Conservation (phyloP, 2,888 invertebrate genomes). For the Dryobotodes eremita region DNA sequence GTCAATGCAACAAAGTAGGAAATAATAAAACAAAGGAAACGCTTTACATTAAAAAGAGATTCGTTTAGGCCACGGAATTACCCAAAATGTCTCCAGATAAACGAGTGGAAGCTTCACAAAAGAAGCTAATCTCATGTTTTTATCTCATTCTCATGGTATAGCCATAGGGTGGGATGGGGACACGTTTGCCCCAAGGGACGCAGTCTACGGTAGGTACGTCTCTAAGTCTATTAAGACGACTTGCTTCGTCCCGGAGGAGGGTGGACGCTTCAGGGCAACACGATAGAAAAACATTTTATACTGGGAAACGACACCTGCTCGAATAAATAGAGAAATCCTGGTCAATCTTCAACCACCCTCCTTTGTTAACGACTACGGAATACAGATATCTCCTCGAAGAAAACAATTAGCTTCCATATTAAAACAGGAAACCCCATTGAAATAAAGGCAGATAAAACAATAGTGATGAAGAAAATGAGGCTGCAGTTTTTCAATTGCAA, state of each 20-base stretch:
- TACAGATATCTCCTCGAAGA: constrained; percentile 71
- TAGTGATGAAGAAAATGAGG: constrained; percentile 76
- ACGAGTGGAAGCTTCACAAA: constrained; percentile 78
- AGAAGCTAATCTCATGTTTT: constrained; percentile 86
- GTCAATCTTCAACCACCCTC: constrained; percentile 67
- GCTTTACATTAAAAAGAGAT: constrained; percentile 66
- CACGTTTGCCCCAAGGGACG: constrained; percentile 83
- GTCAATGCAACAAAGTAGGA: constrained; percentile 75
- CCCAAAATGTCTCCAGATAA: constrained; percentile 71
- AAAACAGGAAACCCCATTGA: constrained; percentile 73
- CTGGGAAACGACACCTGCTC: constrained; percentile 85
- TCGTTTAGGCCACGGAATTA: constrained; percentile 67
- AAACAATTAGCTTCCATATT: constrained; percentile 77
- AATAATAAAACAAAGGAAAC: constrained; percentile 64
- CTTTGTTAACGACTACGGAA: constrained; percentile 66
- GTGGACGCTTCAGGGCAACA: constrained; percentile 77
- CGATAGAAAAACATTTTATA: constrained; percentile 85
- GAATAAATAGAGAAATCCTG: constrained; percentile 80
- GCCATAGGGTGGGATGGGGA: constrained; percentile 79
- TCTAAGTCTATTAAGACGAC: constrained; percentile 90
- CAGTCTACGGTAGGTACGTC: constrained; percentile 83
- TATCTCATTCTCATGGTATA: no score
- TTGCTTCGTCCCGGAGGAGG: constrained; percentile 81
- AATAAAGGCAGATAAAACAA: constrained; percentile 75
- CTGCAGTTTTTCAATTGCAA: constrained; percentile 81